Evolutionary conservation across 2,888 invertebrate genomes (phyloP), one percentile per base, ranked within the genome.

Genomic region (Ornithoptera alexandrae): DNA sequence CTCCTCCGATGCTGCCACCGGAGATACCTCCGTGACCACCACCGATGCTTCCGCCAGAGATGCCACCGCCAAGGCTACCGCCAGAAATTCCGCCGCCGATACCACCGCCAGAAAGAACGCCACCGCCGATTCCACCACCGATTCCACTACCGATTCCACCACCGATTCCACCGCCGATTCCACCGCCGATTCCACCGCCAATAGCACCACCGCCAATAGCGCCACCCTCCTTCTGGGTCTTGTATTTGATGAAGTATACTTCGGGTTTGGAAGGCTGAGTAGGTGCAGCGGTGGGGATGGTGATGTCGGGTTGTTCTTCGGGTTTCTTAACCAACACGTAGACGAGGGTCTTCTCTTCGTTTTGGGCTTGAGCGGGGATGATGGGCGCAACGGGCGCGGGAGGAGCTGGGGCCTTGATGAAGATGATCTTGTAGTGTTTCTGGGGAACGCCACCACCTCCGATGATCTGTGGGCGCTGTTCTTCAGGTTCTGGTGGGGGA

Each of bases 391-490:
- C 94, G 71, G 96, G 96, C 69, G 95, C 95, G 80, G 96, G 96
- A 75, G 96, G 94, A 76, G 96, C 95, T 71, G 96, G 96, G 72
- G 96, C 96, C 93, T 96, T 96, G 91, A 96, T 96, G 95, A 96
- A 96, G 93, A 96, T 96, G 90, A 96, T 96, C 88, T 96, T 96
- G 94, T 96, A 96, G 91, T 96, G 96, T 82, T 96, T 96, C 89
- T 96, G 96, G 81, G 95, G 89, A 63, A 95, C 93, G 71, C 94
- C 94, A 61, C 95, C 94, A 17, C 94, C 93, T 69, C 92, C 91
- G 81, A 95, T 94, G 70, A 95, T 94, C 82, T 95, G 94, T 74
- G 94, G 93, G 76, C 95, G 95, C 81, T 94, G 94, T 85, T 94
- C 94, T 90, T 95, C 95, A 58, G 95, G 96, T 88, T 96, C 96